Evolutionary conservation across 2,888 invertebrate genomes (phyloP).

Genomic region (Machimus atricapillus): DNA sequence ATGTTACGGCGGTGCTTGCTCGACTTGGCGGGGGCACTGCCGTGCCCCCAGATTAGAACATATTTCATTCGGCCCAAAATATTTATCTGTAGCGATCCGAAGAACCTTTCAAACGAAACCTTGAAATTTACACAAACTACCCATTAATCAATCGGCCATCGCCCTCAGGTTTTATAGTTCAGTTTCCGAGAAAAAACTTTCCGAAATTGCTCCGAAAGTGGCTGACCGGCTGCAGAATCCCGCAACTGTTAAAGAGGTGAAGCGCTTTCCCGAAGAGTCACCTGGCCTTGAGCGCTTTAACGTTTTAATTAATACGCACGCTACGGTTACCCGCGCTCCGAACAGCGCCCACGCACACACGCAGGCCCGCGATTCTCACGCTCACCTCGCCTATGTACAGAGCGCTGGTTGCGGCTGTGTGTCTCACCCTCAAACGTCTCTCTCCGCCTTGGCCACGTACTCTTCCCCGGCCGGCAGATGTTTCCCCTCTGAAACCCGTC

Average conservation of each 20-base stretch:
- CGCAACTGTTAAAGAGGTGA: background rate
- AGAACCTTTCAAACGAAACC: background rate
- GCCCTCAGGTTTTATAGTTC: background rate
- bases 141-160: background rate
- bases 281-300: constrained; percentile 16
- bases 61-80: background rate
- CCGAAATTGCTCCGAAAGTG: background rate
- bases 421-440: background rate
- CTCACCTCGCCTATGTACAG: background rate
- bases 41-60: too few relatives aligned
- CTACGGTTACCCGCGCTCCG: background rate
- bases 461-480: background rate
- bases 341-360: background rate
- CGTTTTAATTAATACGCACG: constrained; percentile 1
- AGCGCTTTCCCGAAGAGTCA: background rate
- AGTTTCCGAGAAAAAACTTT: background rate
- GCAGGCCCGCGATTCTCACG: background rate
- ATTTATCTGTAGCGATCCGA: background rate
- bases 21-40: too few relatives aligned
- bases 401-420: background rate
- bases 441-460: background rate
- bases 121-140: background rate
- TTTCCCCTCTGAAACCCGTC: background rate
- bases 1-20: too few relatives aligned
- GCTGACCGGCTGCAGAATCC: background rate